Evolutionary conservation across 2,888 invertebrate species (phyloP).

Genomic region (Ceratothoa steindachneri): DNA sequence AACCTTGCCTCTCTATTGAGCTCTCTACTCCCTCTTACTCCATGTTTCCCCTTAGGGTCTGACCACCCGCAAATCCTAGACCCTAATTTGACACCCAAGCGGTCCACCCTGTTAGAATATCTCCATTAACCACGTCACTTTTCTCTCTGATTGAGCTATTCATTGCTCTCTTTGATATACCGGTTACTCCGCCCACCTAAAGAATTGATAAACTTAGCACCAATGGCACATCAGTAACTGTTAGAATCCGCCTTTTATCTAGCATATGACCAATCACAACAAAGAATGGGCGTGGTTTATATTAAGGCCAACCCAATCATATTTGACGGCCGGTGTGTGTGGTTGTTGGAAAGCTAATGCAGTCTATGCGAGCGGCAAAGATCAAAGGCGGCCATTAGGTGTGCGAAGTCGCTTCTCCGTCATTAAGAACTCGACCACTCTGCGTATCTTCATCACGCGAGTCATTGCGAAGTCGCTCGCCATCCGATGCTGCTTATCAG

Average conservation of each 20-base stretch:
- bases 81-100: constrained; percentile 44
- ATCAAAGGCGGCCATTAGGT: constrained; percentile 47
- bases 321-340: constrained; percentile 38
- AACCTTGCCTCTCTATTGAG: no score
- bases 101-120: constrained; percentile 46
- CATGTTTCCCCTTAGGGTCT: constrained; percentile 23
- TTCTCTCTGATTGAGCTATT: constrained; percentile 47
- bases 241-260: constrained; percentile 8
- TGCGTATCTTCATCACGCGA: constrained; percentile 47
- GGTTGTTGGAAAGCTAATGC: constrained; percentile 38
- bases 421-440: constrained; percentile 48
- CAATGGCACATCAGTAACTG: constrained; percentile 16
- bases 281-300: constrained; percentile 7
- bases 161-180: constrained; percentile 43
- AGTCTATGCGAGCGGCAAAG: constrained; percentile 43
- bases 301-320: constrained; percentile 34
- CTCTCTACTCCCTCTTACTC: no score
- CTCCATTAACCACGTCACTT: constrained; percentile 48
- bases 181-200: constrained; percentile 44
- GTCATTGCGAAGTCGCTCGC: background rate
- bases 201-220: constrained; percentile 40
- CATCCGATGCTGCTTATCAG: constrained; percentile 6
- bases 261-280: background rate
- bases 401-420: constrained; percentile 46
- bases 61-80: constrained; percentile 26